phyloP scores from a whole-genome alignment of 1,140 invertebrate species.

The Pinna nobilis region DNA sequence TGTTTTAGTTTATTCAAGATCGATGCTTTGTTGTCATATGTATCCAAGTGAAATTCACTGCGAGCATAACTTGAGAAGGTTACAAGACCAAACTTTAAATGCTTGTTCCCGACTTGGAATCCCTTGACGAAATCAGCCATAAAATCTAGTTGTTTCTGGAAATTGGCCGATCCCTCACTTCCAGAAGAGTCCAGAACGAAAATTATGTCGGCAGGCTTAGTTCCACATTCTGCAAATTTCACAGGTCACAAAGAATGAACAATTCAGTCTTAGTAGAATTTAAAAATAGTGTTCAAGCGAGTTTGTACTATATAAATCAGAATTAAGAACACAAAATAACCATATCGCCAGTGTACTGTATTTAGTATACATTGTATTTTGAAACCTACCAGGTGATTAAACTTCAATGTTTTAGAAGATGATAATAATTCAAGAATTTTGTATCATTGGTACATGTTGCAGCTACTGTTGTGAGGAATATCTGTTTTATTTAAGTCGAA shows the following conservation, averaged over 20 bases:
- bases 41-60: conserved; percentile 49
- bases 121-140: conserved; percentile 49
- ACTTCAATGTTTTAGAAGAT: too few relatives aligned
- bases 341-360: too few relatives aligned
- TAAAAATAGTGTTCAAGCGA: too few relatives aligned
- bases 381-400: too few relatives aligned
- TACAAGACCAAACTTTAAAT: conserved; percentile 46
- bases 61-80: conserved; percentile 36
- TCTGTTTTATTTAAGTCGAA: not conserved
- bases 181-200: conserved; percentile 57
- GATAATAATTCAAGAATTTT: too few relatives aligned
- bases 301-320: too few relatives aligned
- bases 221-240: conserved; percentile 40
- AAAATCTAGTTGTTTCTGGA: conserved; percentile 55
- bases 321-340: too few relatives aligned
- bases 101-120: conserved; percentile 44
- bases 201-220: conserved; percentile 52
- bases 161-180: conserved; percentile 46
- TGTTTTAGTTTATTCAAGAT: conserved; percentile 30
- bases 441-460: too few relatives aligned
- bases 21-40: conserved; percentile 37
- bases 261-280: too few relatives aligned
- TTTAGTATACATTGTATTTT: too few relatives aligned
- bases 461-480: too few relatives aligned
- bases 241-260: too few relatives aligned